Base-by-base conservation (phyloP, 2,113 vertebrate species). In the Formicarius rufipectus region DNA sequence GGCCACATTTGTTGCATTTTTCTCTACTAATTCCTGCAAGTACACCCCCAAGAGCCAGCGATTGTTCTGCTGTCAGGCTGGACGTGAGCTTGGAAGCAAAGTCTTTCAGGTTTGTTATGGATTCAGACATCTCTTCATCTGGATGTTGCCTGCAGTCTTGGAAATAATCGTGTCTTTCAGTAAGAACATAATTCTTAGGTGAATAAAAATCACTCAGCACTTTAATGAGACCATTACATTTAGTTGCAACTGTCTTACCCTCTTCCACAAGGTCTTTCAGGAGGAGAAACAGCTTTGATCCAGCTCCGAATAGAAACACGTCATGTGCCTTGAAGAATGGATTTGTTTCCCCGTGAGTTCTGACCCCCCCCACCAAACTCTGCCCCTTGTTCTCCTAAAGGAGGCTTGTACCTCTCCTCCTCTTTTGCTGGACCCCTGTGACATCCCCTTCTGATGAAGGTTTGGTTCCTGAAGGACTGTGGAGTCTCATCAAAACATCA, bases 221-320 rank as follows among this genome's bases (percentile, higher is more conserved):
- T 94, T 96, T 95, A 97, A 96, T 92, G 92, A 97, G 95, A 89
- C 76, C 85, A 94, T 96, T 96, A 93, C 58, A 66, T 92, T 87
- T 82, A 31, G n/a, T 86, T 87, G 83, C 58, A 31, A 92, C 75
- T 77, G 55, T 78, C 84, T 85, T 75, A 52, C 58, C 27, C 49
- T 91, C 67, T 91, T 62, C 58, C 80, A 89, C 87, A 95, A 93
- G 90, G 88, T 84, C 72, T 91, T 91, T 93, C 68, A 40, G 37
- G 12, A 90, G 90, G 64, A 93, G 90, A 88, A 93, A 90, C 20
- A 60, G 47, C 81, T 87, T 71, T 25, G 74, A 84, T 91, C 84
- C 75, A 63, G 39, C 75, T 91, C 64, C 87, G 81, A 45, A 68
- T 16, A 89, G 74, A 84, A 89, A 87, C 35, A 31, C 0, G 25